Evolutionary conservation across 92 coral and sea anemone species (phyloP).

Genomic region (Montipora capitata): DNA sequence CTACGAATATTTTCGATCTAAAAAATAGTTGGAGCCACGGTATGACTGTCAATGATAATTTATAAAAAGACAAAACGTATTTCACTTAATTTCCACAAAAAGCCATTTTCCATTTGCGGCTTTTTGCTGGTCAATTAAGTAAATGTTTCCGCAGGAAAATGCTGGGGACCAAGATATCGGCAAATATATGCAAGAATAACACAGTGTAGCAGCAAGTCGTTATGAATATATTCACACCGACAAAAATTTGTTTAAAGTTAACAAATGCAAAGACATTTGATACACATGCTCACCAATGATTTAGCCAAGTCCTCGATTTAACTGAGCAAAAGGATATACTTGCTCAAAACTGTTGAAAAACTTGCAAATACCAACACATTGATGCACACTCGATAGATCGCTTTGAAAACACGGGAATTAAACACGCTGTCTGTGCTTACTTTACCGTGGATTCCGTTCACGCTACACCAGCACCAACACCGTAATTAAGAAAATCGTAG

Average conservation of each 20-base stretch:
- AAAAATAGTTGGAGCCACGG: too few species aligned
- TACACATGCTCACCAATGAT: neutral
- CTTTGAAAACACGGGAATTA: neutral
- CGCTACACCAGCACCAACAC: neutral
- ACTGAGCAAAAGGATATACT: neutral
- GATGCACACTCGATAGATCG: neutral
- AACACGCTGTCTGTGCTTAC: neutral
- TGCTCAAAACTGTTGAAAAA: neutral
- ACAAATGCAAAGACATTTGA: neutral
- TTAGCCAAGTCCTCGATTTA: too few species aligned
- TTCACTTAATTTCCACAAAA: neutral
- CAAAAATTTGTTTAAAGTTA: neutral
- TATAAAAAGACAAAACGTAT: neutral
- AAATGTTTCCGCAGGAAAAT: neutral
- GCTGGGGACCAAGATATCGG: neutral
- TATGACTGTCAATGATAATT: too few species aligned
- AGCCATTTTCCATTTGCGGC: slow-evolving; percentile 22
- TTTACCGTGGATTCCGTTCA: slow-evolving; percentile 1
- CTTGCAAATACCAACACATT: neutral
- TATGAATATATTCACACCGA: neutral
- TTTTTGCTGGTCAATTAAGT: neutral
- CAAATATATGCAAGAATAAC: neutral
- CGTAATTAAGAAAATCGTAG: slow-evolving; percentile 13
- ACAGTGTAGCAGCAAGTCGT: neutral
- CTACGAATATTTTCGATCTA: too few species aligned